Evolutionary conservation across 2,888 invertebrate genomes (phyloP).

Genomic region (Homarus gammarus): DNA sequence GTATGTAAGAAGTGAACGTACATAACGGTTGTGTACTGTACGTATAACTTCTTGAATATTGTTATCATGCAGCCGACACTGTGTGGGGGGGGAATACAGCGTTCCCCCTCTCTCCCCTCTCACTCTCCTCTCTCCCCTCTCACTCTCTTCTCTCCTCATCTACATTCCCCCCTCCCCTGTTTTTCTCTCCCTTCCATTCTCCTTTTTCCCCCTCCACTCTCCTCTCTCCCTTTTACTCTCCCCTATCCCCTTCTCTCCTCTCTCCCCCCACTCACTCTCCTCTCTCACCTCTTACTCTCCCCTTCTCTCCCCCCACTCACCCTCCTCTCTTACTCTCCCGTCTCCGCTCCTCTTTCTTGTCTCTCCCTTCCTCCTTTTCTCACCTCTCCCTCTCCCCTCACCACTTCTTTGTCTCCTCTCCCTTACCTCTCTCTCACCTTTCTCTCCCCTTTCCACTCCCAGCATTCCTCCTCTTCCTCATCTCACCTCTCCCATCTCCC

Average conservation of each 20-base stretch:
- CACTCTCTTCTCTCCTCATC: too few species aligned
- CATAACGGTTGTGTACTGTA: too few species aligned
- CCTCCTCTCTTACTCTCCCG: background rate
- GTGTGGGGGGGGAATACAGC: too few species aligned
- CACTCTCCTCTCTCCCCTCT: too few species aligned
- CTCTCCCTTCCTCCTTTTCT: background rate
- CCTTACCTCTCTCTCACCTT: background rate
- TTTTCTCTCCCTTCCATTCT: background rate
- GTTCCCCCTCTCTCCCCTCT: too few species aligned
- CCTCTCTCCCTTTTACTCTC: background rate
- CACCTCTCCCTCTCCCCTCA: too few species aligned
- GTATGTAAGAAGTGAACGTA: too few species aligned
- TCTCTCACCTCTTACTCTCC: background rate
- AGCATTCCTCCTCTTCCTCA: conserved; percentile 2
- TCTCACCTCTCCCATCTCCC: background rate
- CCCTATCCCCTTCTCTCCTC: background rate
- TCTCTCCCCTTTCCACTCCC: conserved; percentile 1
- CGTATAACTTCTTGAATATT: too few species aligned
- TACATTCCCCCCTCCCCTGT: background rate
- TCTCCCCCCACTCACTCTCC: background rate
- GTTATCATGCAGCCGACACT: too few species aligned
- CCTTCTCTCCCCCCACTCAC: background rate
- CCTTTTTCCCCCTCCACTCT: background rate
- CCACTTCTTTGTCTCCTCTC: conserved; percentile 1
- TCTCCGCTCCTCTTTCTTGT: too few species aligned